Evolutionary conservation across 2,888 invertebrate species (phyloP), one percentile per base, ranked within the genome.

Genomic region (Nyleta sp.): DNA sequence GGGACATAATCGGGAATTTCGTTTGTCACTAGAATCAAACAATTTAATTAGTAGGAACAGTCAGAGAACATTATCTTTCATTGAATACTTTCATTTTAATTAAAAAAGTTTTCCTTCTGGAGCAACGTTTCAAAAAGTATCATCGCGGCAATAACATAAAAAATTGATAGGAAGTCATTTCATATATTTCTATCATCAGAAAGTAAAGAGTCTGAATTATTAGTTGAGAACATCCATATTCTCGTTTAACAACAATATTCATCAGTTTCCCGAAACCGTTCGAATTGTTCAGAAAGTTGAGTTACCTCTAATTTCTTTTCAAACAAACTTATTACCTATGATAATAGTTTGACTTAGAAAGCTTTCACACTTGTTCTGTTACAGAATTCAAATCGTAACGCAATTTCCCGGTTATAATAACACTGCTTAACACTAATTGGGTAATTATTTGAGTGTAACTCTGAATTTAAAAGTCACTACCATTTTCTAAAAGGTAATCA

Each of bases 21-120:
- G 90, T 95, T 95, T 6, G 95, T 95, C 86, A 92, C 95, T 95
- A 87, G 18, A 90, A 88, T 33, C 2, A 22, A 13, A 28, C 10
- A 4, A 28, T 42, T 28, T 13, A 31, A 31, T 42, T 40, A 15
- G 17, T 6, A 40, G n/a, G n/a, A n/a, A n/a, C n/a, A n/a, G n/a
- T n/a, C n/a, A n/a, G n/a, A n/a, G n/a, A n/a, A n/a, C n/a, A n/a
- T n/a, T n/a, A n/a, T n/a, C n/a, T n/a, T n/a, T n/a, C n/a, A n/a
- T n/a, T n/a, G n/a, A n/a, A n/a, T n/a, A n/a, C n/a, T 53, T 53
- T 53, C 52, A 52, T 64, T 64, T 64, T 53, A 65, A 65, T 65
- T 65, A 64, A 64, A 64, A 50, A 64, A 64, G 64, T 62, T 64
- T 53, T 31, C 52, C 6, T 40, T 48, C 50, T 28, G 35, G 4